Evolutionary conservation across 23 tunicate species (phyloP).

Genomic region (Botrylloides violaceus): DNA sequence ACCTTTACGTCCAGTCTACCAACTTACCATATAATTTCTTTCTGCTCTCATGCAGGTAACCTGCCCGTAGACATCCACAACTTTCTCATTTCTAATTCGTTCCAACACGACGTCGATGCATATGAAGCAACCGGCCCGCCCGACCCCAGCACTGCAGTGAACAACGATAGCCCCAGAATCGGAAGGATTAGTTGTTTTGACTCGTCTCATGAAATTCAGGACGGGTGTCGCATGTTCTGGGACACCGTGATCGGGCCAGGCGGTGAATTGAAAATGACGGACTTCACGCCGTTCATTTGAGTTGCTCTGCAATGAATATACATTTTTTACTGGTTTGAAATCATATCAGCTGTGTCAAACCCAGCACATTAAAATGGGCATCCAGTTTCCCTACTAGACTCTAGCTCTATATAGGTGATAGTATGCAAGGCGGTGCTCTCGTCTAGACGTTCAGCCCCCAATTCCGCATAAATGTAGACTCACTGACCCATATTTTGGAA

Average conservation of each 20-base stretch:
- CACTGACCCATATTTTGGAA: too few species aligned
- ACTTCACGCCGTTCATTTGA: conserved; percentile 80
- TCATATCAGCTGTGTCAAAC: too few species aligned
- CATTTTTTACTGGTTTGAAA: neutral
- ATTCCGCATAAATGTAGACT: too few species aligned
- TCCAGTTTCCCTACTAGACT: too few species aligned
- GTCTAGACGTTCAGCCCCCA: too few species aligned
- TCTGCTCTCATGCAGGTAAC: conserved; percentile 97
- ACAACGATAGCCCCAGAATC: conserved; percentile 85
- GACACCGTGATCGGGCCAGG: conserved; percentile 99
- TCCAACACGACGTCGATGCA: conserved; percentile 90
- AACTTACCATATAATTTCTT: conserved; percentile 89
- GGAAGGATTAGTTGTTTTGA: conserved; percentile 36
- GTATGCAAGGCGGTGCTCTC: too few species aligned
- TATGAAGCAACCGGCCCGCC: conserved; percentile 89
- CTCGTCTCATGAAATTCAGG: conserved; percentile 81
- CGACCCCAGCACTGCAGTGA: conserved; percentile 99
- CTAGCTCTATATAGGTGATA: too few species aligned
- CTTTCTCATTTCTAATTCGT: conserved; percentile 61
- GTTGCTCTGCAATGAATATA: conserved; percentile 38
- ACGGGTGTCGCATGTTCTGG: conserved; percentile 98
- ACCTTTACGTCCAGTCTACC: too few species aligned
- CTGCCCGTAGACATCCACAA: conserved; percentile 90
- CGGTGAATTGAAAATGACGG: conserved; percentile 88
- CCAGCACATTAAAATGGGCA: too few species aligned